phyloP scores from a whole-genome alignment of 35 echinoderm and acorn worm genomes.

The Holothuria glaberrima region DNA sequence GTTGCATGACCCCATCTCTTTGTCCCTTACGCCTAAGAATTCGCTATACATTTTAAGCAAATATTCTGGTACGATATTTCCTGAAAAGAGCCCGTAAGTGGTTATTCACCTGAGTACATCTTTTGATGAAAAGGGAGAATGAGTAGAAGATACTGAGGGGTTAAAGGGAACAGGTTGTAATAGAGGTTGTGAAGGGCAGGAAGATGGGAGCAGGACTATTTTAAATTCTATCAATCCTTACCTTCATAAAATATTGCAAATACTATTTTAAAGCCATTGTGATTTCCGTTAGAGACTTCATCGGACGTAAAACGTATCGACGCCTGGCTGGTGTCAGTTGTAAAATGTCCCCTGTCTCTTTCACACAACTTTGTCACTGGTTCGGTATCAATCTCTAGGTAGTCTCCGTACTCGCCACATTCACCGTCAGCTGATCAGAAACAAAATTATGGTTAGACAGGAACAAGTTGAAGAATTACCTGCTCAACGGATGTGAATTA shows the following conservation, averaged over 20 bases:
- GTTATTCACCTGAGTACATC: too few species aligned
- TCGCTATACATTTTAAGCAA: too few species aligned
- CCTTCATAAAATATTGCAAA: constrained; percentile 78
- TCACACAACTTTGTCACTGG: constrained; percentile 59
- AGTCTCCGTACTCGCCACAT: constrained; percentile 62
- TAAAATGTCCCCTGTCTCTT: constrained; percentile 51
- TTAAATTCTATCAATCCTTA: constrained; percentile 20
- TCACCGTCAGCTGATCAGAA: not conserved
- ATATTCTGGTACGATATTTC: too few species aligned
- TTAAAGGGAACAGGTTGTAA: too few species aligned
- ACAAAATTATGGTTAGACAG: not conserved
- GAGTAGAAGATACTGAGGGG: too few species aligned
- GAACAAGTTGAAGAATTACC: not conserved
- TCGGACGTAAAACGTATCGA: constrained; percentile 60
- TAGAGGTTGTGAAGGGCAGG: too few species aligned
- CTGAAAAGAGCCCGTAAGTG: too few species aligned
- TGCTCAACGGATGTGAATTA: too few species aligned
- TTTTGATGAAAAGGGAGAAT: too few species aligned
- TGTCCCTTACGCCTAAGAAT: too few species aligned
- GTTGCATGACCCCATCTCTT: too few species aligned
- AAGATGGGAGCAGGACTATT: too few species aligned
- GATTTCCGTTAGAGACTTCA: constrained; percentile 18
- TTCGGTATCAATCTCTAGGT: constrained; percentile 42
- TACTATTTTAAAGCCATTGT: constrained; percentile 63
- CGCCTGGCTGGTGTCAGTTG: constrained; percentile 21